Evolutionary conservation across 2,888 invertebrate genomes (phyloP).

Genomic region (Gnatocerus cornutus): DNA sequence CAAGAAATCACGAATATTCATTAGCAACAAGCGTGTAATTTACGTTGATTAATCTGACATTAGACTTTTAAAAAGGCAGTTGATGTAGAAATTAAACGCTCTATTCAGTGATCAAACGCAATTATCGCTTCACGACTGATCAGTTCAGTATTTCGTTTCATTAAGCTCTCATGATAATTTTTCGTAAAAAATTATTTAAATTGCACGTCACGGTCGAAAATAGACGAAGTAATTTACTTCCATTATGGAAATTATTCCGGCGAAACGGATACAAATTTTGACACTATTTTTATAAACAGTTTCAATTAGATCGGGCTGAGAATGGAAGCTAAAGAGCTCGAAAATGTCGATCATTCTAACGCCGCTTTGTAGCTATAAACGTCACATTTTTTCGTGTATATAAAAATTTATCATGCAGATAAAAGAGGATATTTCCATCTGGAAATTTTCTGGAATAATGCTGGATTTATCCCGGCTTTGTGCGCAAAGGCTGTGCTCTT

Average conservation of each 20-base stretch:
- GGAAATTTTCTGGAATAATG: conserved; percentile 31
- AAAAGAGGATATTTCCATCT: conserved; percentile 24
- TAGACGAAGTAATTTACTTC: conserved; percentile 26
- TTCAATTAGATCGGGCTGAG: conserved; percentile 19
- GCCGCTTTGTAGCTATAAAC: too few relatives aligned
- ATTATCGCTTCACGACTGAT: conserved; percentile 17
- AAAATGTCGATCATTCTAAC: too few relatives aligned
- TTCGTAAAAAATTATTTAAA: conserved; percentile 13
- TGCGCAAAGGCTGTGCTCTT: conserved; percentile 21
- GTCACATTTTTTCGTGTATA: conserved; percentile 3
- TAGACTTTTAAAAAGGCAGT: neutral
- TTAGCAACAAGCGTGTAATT: conserved; percentile 26
- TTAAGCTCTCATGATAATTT: conserved; percentile 1
- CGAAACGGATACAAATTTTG: conserved; percentile 11
- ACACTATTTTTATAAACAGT: conserved; percentile 16
- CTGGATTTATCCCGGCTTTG: conserved; percentile 26
- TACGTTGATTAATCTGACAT: conserved; percentile 21
- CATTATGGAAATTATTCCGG: conserved; percentile 18
- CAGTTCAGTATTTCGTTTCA: conserved; percentile 23
- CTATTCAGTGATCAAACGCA: conserved; percentile 7
- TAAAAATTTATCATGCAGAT: conserved; percentile 34
- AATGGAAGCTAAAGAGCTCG: too few relatives aligned
- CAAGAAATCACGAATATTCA: conserved; percentile 13
- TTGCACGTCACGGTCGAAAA: conserved; percentile 23
- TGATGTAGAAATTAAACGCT: conserved; percentile 14